phyloP scores from a whole-genome alignment of 2,888 invertebrate genomes.

The Daptonema setosum region DNA sequence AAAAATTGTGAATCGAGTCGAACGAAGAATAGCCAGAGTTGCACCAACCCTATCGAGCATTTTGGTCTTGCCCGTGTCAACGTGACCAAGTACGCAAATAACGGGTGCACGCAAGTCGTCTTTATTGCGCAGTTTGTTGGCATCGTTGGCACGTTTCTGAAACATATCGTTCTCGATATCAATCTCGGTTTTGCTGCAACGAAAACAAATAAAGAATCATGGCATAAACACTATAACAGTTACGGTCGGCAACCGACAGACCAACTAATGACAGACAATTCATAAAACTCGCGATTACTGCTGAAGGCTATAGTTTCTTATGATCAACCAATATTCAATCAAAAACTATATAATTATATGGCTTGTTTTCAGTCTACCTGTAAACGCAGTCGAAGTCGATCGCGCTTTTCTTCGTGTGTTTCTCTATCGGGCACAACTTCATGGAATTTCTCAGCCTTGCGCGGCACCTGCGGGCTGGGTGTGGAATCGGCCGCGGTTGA shows the following conservation, averaged over 20 bases:
- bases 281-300: too few relatives aligned
- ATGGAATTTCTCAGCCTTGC: too few relatives aligned
- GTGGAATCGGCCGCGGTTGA: too few relatives aligned
- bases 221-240: too few relatives aligned
- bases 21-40: too few relatives aligned
- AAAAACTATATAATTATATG: neutral
- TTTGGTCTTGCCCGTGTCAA: constrained; percentile 98
- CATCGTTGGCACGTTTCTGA: constrained; percentile 44
- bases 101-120: constrained; percentile 73
- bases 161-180: constrained; percentile 12
- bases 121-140: constrained; percentile 39
- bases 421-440: too few relatives aligned
- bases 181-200: neutral
- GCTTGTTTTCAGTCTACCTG: neutral
- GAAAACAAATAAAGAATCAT: neutral
- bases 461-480: too few relatives aligned
- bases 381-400: too few relatives aligned
- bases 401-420: too few relatives aligned
- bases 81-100: constrained; percentile 93
- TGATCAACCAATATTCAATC: neutral
- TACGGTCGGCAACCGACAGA: too few relatives aligned
- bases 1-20: too few relatives aligned
- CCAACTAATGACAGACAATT: too few relatives aligned
- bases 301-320: neutral
- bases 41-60: constrained; percentile 79